Evolutionary conservation across 2,888 invertebrate genomes (phyloP).

Genomic region (Phengaris alcon): DNA sequence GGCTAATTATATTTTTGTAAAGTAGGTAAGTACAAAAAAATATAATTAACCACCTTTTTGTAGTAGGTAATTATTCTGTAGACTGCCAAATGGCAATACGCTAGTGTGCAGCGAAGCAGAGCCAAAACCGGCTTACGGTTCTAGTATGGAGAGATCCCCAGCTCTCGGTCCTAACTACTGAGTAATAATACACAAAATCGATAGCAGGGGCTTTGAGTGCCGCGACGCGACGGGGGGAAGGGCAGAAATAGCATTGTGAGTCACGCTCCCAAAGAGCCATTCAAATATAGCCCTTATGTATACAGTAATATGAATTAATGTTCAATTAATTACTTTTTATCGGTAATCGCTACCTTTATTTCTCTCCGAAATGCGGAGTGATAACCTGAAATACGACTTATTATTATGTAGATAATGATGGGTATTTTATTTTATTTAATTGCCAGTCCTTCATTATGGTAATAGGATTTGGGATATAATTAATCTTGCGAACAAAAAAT

Average conservation of each 20-base stretch:
- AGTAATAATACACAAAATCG: conserved; percentile 8
- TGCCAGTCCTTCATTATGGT: neutral
- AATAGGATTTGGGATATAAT: neutral
- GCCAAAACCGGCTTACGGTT: conserved; percentile 1
- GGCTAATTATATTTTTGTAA: no score
- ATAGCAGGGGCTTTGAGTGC: conserved; percentile 8
- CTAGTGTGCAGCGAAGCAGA: neutral
- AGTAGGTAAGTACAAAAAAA: no score
- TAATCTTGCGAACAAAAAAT: no score
- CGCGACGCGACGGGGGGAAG: conserved; percentile 7
- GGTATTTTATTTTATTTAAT: neutral
- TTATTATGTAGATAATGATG: neutral
- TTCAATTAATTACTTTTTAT: neutral
- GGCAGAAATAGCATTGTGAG: neutral
- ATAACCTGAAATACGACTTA: neutral
- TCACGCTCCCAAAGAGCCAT: neutral
- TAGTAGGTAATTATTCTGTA: neutral
- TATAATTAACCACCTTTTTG: no score
- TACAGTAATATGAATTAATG: neutral
- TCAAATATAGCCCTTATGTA: neutral
- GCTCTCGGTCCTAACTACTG: neutral
- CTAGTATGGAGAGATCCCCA: neutral
- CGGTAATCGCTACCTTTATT: neutral
- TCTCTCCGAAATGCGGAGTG: neutral
- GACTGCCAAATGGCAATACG: neutral